A percentile compares a stretch with the other conserved stretches of the same genome.
These are phyloP conservation scores for Nebria salina DNA, from an alignment of 2,888 invertebrate genomes.

Conservation along the genomic window DNA sequence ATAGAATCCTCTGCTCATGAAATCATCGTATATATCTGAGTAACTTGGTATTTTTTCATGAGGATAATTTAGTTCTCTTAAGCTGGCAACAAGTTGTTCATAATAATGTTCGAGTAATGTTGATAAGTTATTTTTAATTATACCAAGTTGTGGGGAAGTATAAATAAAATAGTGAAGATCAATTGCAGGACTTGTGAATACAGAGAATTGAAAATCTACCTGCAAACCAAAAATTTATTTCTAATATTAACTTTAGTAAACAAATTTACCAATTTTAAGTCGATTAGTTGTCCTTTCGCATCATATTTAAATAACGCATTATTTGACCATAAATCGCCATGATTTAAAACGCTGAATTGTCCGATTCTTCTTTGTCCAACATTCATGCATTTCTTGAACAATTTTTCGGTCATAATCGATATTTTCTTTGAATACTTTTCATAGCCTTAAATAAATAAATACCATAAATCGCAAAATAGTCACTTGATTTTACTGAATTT, in stretches of 20 bases:
- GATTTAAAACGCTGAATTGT: constrained; percentile 60
- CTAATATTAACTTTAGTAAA: neutral
- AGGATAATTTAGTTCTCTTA: constrained; percentile 55
- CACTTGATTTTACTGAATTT: neutral
- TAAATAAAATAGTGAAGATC: constrained; percentile 64
- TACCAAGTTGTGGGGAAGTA: constrained; percentile 58
- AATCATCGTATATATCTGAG: constrained; percentile 56
- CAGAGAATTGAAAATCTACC: constrained; percentile 64
- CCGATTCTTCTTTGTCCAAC: constrained; percentile 51
- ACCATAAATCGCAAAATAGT: constrained; percentile 3
- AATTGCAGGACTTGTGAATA: constrained; percentile 61
- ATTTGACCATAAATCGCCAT: constrained; percentile 62
- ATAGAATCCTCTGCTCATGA: constrained; percentile 55
- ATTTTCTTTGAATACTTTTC: constrained; percentile 62
- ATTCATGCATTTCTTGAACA: constrained; percentile 51
- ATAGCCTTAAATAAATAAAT: constrained; percentile 52
- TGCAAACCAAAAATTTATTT: constrained; percentile 49
- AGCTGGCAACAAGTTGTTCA: constrained; percentile 53
- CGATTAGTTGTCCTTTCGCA: constrained; percentile 56
- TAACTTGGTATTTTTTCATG: constrained; percentile 56
- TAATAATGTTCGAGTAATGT: constrained; percentile 57
- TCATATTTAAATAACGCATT: constrained; percentile 61
- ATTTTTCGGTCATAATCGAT: constrained; percentile 55
- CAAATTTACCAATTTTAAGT: constrained; percentile 61
- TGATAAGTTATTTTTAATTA: constrained; percentile 55